A percentile compares a stretch with the other conserved stretches of the same genome.
Evolutionary conservation across 2,888 invertebrate genomes (phyloP).

Genomic region (Erpobdella octoculata): DNA sequence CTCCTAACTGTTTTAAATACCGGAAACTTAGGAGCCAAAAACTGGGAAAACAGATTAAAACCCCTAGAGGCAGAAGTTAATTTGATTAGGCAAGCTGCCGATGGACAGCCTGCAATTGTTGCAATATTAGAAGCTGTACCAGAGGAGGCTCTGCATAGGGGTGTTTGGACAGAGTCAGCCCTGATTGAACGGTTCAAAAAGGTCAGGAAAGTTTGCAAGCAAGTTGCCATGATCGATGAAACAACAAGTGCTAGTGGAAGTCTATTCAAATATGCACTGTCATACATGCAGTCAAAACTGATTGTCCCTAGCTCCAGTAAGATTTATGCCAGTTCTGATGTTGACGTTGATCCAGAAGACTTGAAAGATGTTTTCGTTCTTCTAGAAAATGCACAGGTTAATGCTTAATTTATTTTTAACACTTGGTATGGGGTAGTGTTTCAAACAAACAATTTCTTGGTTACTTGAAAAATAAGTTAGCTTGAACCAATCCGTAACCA

Average conservation of each 20-base stretch:
- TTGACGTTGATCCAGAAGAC: conserved; percentile 40
- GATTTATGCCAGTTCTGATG: conserved; percentile 45
- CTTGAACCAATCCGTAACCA: no score
- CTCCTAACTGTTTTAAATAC: conserved; percentile 68
- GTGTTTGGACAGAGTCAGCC: conserved; percentile 79
- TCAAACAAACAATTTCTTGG: neutral
- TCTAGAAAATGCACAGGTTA: conserved; percentile 65
- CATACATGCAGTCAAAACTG: conserved; percentile 80
- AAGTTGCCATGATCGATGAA: conserved; percentile 77
- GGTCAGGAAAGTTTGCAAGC: conserved; percentile 62
- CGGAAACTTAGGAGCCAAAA: conserved; percentile 53
- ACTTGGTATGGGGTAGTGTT: neutral
- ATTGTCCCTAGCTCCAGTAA: conserved; percentile 54
- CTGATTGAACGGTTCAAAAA: conserved; percentile 69
- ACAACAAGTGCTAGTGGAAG: conserved; percentile 63
- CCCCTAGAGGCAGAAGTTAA: conserved; percentile 45
- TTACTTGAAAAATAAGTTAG: neutral
- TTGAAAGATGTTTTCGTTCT: conserved; percentile 75
- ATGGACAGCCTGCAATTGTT: conserved; percentile 45
- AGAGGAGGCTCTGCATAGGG: conserved; percentile 66
- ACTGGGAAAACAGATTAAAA: conserved; percentile 42
- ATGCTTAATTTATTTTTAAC: neutral
- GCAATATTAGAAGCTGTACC: conserved; percentile 73
- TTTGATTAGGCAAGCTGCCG: conserved; percentile 42
- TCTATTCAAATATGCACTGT: conserved; percentile 67